Base-by-base conservation (phyloP, 2,888 invertebrate genomes). In the Andrena haemorrhoa region DNA sequence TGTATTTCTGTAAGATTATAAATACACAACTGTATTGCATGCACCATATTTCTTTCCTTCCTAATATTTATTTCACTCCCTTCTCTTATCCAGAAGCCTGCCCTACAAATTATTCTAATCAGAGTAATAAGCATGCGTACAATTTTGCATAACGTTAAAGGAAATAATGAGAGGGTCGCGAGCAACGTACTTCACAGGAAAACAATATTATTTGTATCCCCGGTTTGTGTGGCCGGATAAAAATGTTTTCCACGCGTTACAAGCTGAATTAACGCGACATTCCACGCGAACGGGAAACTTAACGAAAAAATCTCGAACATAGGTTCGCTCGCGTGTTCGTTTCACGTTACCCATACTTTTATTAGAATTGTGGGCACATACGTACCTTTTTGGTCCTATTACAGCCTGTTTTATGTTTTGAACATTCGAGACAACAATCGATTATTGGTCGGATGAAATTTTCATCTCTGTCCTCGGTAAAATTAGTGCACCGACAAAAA, bases 251-350 rank as follows among this genome's bases (percentile, higher is more conserved):
- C 47, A 49, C 35, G 63, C 20, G 58, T 56, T 56, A 33, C 51
- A 41, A n/a, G 31, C 7, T 60, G 23, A 70, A 76, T 76, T 76
- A 76, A 58, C 56, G 26, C 47, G 10, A 23, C 26, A 47, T 65
- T 64, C 33, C 72, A 58, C 71, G 64, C 72, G 56, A 71, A 31
- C n/a, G 26, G 41, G 47, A 8, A 41, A 41, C 35, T 33, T 64
- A 58, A 70, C 58, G 33, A 56, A 77, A 77, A 79, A 51, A 51
- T 26, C 10, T 10, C 12, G 33, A 20, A 29, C 10, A 6, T 65
- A 77, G 65, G 70, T 79, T 77, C 8, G 64, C 60, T 77, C 31
- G 58, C 64, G 70, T 51, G 56, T 20, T 20, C 29, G 58, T 70
- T 58, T 64, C 31, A 8, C 41, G 49, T 64, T 63, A 26, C 61